Evolutionary conservation across 2,113 vertebrate species (phyloP).

Genomic region (Pionites leucogaster): DNA sequence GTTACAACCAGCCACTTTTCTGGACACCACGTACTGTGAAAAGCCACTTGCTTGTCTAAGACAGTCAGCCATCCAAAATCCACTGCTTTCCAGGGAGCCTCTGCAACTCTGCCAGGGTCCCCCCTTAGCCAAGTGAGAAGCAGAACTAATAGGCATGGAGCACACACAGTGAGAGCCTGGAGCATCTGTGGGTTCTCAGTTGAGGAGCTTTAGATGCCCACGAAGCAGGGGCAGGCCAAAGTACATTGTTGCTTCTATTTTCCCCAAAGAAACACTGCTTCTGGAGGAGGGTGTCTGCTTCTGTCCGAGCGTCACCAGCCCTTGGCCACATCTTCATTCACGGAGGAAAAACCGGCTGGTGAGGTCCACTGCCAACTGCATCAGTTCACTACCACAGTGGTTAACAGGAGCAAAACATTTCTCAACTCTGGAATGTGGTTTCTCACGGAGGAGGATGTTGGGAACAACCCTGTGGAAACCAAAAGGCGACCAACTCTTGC

Average conservation of each 20-base stretch:
- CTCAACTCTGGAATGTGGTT: neutral
- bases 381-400: neutral
- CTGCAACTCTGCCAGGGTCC: neutral
- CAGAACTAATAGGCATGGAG: neutral
- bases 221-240: neutral
- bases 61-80: neutral
- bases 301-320: neutral
- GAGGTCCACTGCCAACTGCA: neutral
- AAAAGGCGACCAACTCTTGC: neutral
- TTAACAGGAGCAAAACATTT: neutral
- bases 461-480: neutral
- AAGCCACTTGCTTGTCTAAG: neutral
- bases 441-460: neutral
- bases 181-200: neutral
- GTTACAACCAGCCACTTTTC: neutral
- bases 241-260: neutral
- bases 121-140: neutral
- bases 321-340: neutral
- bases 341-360: neutral
- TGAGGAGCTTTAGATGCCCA: neutral
- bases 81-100: neutral
- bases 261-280: neutral
- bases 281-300: neutral
- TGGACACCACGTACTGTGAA: neutral
- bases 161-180: neutral